These are phyloP conservation scores for Eunapius fragilis DNA, from an alignment of 37 sponge, comb jelly and placozoan genomes.

Conservation along the genomic window DNA sequence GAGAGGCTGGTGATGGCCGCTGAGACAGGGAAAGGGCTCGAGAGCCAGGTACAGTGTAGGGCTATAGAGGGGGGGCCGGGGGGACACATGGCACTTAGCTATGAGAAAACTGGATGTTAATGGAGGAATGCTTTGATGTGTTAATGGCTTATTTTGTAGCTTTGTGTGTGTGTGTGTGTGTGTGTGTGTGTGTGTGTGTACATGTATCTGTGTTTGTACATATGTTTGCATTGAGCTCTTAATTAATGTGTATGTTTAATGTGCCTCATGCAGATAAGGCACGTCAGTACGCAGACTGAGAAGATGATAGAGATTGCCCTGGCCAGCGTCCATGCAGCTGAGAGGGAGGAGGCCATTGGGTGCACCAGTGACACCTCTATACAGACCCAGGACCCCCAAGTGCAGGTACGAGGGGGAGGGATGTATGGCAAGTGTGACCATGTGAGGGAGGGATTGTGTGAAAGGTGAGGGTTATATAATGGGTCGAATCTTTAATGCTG, in stretches of 20 bases:
- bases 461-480: not conserved
- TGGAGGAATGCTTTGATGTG: no score
- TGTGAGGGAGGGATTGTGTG: not conserved
- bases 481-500: no score
- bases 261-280: slow-evolving; percentile 37
- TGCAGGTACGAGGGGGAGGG: slow-evolving; percentile 18
- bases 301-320: slow-evolving; percentile 67
- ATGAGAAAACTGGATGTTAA: no score
- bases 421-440: not conserved
- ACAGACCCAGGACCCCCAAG: slow-evolving; percentile 16
- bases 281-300: slow-evolving; percentile 57
- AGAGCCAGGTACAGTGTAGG: slow-evolving; percentile 42
- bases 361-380: not conserved
- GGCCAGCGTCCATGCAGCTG: slow-evolving; percentile 60
- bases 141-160: no score
- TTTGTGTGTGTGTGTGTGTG: slow-evolving; percentile 21
- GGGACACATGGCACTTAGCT: no score
- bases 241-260: not conserved
- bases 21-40: slow-evolving; percentile 28
- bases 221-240: not conserved
- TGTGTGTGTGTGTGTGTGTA: not conserved
- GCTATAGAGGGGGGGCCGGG: no score
- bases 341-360: slow-evolving; percentile 64
- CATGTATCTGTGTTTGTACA: not conserved
- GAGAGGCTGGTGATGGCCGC: slow-evolving; percentile 56